Percentiles rank a stretch among this genome's conserved stretches.
Conservation (phyloP, 2,113 vertebrate genomes). For the Cyanoderma ruficeps region DNA sequence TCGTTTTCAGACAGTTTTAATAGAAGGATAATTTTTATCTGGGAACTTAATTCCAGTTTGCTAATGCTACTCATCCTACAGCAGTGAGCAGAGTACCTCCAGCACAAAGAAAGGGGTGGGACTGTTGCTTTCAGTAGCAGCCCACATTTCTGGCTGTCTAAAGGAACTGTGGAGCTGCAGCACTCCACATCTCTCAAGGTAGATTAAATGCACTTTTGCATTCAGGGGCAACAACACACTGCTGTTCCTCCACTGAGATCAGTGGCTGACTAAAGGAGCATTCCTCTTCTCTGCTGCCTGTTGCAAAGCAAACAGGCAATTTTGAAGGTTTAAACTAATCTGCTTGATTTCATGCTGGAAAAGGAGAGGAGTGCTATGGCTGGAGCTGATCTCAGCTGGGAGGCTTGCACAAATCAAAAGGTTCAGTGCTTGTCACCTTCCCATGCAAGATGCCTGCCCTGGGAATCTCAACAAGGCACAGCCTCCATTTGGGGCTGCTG, state of each 20-base stretch:
- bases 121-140: rapidly evolving
- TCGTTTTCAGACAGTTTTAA: not conserved
- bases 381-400: not conserved
- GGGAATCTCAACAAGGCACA: not conserved
- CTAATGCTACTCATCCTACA: not conserved
- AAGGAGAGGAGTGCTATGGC: not conserved
- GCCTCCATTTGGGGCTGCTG: not conserved
- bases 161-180: not conserved
- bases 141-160: not conserved
- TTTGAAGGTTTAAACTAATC: not conserved
- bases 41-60: not conserved
- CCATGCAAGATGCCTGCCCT: not conserved
- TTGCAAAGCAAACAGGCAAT: conserved; percentile 26
- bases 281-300: not conserved
- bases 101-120: not conserved
- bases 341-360: not conserved
- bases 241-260: not conserved
- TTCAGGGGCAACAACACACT: not conserved
- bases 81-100: not conserved
- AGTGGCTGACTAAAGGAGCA: not conserved
- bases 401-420: not conserved
- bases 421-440: not conserved
- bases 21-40: not conserved
- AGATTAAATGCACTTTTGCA: conserved; percentile 35
- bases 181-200: not conserved